These are phyloP conservation scores for Pseudochirops corinnae DNA, from an alignment of 2,797 vertebrate species.

Conservation along the genomic window DNA sequence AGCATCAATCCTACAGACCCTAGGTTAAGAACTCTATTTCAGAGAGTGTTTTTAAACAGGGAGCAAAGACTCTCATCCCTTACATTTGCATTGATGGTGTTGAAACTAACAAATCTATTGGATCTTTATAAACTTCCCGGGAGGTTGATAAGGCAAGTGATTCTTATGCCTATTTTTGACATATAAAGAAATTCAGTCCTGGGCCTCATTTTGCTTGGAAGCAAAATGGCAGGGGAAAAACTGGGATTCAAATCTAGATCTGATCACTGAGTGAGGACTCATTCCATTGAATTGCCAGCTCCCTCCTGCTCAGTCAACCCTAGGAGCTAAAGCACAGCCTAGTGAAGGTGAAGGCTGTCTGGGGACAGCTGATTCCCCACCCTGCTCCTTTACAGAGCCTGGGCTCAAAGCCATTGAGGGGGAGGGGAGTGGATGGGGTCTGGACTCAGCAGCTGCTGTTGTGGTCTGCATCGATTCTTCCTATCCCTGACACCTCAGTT, in stretches of 20 bases:
- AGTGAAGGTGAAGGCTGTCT: not conserved
- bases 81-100: not conserved
- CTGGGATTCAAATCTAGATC: not conserved
- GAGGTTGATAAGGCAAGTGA: not conserved
- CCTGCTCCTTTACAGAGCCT: not conserved
- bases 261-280: not conserved
- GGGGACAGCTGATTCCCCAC: not conserved
- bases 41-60: not conserved
- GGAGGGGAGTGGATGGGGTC: fast-evolving
- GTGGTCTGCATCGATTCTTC: constrained; percentile 29
- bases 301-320: not conserved
- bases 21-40: not conserved
- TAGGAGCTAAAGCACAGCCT: not conserved
- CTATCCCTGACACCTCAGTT: constrained; percentile 43
- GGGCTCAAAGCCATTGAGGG: not conserved
- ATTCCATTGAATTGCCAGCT: not conserved
- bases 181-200: not conserved
- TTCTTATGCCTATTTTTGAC: fast-evolving
- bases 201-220: not conserved
- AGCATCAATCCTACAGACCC: not conserved
- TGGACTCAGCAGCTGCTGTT: constrained; percentile 79
- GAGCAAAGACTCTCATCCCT: not conserved
- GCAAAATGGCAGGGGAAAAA: not conserved
- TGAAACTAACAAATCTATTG: not conserved
- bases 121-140: not conserved